These are phyloP conservation scores for Halichondria panicea DNA, from an alignment of 37 sponge, comb jelly and placozoan species.

Conservation along the genomic window DNA sequence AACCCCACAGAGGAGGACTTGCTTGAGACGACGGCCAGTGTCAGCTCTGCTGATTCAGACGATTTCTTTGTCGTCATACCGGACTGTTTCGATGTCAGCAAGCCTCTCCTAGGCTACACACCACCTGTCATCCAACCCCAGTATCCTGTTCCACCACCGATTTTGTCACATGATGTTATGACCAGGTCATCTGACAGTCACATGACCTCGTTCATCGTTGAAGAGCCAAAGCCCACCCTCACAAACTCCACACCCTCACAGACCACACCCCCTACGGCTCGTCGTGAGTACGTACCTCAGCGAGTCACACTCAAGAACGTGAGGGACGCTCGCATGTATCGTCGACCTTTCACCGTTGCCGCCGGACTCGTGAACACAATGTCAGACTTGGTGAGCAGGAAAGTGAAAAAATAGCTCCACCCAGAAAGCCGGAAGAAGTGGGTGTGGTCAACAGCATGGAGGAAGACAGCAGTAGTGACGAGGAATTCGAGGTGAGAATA, in stretches of 20 bases:
- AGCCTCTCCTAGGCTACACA: slow-evolving; percentile 41
- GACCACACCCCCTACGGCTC: not conserved
- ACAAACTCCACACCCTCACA: too few species aligned
- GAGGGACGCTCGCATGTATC: slow-evolving; percentile 1
- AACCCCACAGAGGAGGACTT: slow-evolving; percentile 11
- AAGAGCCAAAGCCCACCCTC: too few species aligned
- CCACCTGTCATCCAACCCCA: not conserved
- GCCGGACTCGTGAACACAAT: slow-evolving; percentile 57
- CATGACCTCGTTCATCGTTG: slow-evolving; percentile 18
- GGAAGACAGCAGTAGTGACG: slow-evolving; percentile 7
- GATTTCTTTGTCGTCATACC: slow-evolving; percentile 71
- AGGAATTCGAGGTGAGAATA: slow-evolving; percentile 28
- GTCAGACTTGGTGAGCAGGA: slow-evolving; percentile 36
- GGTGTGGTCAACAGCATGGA: not conserved
- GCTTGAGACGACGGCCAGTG: too few species aligned
- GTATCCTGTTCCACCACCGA: not conserved
- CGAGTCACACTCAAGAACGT: slow-evolving; percentile 25
- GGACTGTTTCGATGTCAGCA: slow-evolving; percentile 63
- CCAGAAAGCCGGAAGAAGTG: not conserved
- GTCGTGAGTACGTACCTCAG: slow-evolving; percentile 8
- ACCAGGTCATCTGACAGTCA: slow-evolving; percentile 18
- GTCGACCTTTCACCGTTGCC: slow-evolving; percentile 53
- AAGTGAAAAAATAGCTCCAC: not conserved
- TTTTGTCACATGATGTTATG: not conserved
- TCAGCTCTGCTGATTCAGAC: slow-evolving; percentile 20